Percentiles rank a stretch among this genome's conserved stretches.
These are phyloP conservation scores for Cerceris rybyensis DNA, from an alignment of 2,888 invertebrate genomes.

Conservation along the genomic window DNA sequence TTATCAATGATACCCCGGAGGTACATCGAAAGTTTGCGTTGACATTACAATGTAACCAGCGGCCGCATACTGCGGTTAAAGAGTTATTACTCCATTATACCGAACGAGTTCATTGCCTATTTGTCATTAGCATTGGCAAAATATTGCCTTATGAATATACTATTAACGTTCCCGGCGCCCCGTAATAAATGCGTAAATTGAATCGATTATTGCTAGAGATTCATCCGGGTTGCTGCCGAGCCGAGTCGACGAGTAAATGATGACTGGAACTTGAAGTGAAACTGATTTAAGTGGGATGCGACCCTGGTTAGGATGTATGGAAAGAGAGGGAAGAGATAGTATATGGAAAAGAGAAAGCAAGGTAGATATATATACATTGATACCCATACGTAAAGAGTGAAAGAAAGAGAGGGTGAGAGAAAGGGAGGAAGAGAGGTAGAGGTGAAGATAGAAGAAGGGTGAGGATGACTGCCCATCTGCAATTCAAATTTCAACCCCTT, in stretches of 20 bases:
- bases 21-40: slow-evolving; percentile 58
- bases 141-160: slow-evolving; percentile 74
- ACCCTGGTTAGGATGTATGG: slow-evolving; percentile 16
- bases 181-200: slow-evolving; percentile 75
- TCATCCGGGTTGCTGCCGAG: slow-evolving; percentile 41
- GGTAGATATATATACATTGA: neutral
- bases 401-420: slow-evolving; percentile 37
- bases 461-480: slow-evolving; percentile 68
- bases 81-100: slow-evolving; percentile 66
- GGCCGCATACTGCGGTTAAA: slow-evolving; percentile 55
- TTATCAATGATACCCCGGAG: slow-evolving; percentile 55
- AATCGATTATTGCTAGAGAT: slow-evolving; percentile 74
- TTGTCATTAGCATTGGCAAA: slow-evolving; percentile 67
- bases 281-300: slow-evolving; percentile 70
- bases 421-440: slow-evolving; percentile 10
- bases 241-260: slow-evolving; percentile 63
- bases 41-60: slow-evolving; percentile 55
- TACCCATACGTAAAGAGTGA: neutral
- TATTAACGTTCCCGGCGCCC: slow-evolving; percentile 56
- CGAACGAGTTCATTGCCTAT: slow-evolving; percentile 65
- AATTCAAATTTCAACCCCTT: slow-evolving; percentile 77
- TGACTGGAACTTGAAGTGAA: slow-evolving; percentile 71
- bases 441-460: slow-evolving; percentile 34
- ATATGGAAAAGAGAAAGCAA: neutral
- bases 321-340: slow-evolving; percentile 26